Conservation (phyloP, 2,797 vertebrate genomes). For the Stomatorhinus walkeri region DNA sequence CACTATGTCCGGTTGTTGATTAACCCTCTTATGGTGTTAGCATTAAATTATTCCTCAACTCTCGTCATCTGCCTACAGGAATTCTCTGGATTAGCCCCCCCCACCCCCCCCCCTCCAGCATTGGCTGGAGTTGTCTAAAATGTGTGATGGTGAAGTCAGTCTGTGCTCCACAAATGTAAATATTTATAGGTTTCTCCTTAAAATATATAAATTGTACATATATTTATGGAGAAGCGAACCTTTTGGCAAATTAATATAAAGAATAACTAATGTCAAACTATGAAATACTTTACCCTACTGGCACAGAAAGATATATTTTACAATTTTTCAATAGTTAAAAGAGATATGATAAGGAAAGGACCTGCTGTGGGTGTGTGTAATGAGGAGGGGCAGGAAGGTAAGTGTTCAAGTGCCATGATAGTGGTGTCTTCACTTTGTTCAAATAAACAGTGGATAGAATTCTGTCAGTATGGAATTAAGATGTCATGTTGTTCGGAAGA, state of each 20-base stretch:
- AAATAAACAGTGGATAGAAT: background rate
- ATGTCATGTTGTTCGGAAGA: background rate
- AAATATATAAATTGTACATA: background rate
- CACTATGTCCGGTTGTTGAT: background rate
- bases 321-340: background rate
- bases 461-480: background rate
- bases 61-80: background rate
- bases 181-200: background rate
- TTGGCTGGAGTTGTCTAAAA: background rate
- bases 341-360: background rate
- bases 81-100: background rate
- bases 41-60: background rate
- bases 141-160: background rate
- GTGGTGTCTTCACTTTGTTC: background rate
- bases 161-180: background rate
- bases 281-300: background rate
- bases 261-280: background rate
- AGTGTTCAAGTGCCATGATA: background rate
- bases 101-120: background rate
- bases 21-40: background rate
- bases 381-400: background rate
- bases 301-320: background rate
- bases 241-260: background rate
- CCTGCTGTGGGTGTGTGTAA: background rate
- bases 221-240: background rate